phyloP scores from a whole-genome alignment of 2,113 vertebrate species.

The Gallinago paraguaiae region DNA sequence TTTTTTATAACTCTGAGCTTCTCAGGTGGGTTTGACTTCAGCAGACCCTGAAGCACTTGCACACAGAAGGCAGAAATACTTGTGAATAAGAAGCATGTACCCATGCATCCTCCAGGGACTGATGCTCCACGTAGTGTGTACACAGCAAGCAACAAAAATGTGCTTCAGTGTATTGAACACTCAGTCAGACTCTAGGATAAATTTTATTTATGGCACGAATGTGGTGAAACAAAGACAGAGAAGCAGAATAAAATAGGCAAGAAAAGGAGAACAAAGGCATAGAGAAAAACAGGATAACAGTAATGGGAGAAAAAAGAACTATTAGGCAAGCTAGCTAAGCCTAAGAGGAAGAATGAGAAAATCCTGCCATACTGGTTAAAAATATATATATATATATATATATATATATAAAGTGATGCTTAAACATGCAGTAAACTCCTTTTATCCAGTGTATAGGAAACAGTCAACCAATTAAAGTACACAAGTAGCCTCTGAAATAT shows the following conservation, averaged over 20 bases:
- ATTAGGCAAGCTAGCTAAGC: background rate
- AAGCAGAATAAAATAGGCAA: background rate
- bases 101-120: background rate
- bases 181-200: background rate
- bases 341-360: background rate
- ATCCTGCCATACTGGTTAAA: background rate
- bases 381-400: background rate
- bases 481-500: background rate
- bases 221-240: background rate
- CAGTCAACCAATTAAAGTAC: background rate
- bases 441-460: slow-evolving; percentile 22
- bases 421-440: slow-evolving; percentile 4
- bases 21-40: background rate
- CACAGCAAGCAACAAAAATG: background rate
- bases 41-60: background rate
- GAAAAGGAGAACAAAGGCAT: background rate
- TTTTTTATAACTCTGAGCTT: background rate
- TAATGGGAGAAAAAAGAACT: background rate
- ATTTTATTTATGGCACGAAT: background rate
- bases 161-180: background rate
- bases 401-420: too few relatives aligned
- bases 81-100: background rate
- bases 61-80: background rate
- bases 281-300: background rate
- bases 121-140: background rate